These are phyloP conservation scores for Triops cancriformis DNA, from an alignment of 1,140 invertebrate species.

Conservation along the genomic window DNA sequence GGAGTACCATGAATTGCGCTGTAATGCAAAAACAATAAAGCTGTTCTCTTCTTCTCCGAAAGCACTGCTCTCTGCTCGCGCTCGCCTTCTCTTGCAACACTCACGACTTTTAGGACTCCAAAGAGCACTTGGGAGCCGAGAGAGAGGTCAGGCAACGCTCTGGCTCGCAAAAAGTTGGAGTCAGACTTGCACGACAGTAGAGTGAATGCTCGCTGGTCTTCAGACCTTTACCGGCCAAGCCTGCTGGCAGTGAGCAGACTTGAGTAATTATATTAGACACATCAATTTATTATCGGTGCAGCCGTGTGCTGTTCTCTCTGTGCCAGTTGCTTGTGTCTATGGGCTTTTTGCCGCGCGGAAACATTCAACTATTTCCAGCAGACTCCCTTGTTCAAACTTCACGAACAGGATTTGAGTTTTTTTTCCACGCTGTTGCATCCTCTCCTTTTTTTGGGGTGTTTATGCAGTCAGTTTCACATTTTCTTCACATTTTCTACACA, in stretches of 20 bases:
- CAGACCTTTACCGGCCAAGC: slow-evolving; percentile 8
- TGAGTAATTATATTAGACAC: slow-evolving; percentile 14
- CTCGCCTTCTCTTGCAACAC: slow-evolving; percentile 4
- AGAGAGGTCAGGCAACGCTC: slow-evolving; percentile 2
- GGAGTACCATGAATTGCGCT: not conserved
- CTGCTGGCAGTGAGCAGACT: slow-evolving; percentile 3
- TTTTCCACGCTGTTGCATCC: not conserved
- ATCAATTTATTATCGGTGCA: slow-evolving; percentile 11
- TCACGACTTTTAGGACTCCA: slow-evolving; percentile 2
- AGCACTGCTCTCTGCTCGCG: not conserved
- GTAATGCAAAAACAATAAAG: slow-evolving; percentile 11
- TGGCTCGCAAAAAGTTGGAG: not conserved
- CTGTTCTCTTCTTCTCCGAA: not conserved
- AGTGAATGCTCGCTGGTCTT: not conserved
- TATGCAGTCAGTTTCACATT: not conserved
- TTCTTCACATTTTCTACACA: not conserved
- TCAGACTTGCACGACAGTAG: slow-evolving; percentile 9
- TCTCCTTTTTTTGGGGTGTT: not conserved
- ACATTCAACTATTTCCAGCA: not conserved
- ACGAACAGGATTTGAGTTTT: not conserved
- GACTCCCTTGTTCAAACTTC: not conserved
- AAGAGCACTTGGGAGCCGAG: slow-evolving; percentile 1
- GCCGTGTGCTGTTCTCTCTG: slow-evolving; percentile 3
- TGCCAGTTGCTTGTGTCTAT: not conserved
- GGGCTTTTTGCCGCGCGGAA: slow-evolving; percentile 11